These are phyloP conservation scores for Nesogale talazaci DNA, from an alignment of 2,113 vertebrate species.

Conservation along the genomic window DNA sequence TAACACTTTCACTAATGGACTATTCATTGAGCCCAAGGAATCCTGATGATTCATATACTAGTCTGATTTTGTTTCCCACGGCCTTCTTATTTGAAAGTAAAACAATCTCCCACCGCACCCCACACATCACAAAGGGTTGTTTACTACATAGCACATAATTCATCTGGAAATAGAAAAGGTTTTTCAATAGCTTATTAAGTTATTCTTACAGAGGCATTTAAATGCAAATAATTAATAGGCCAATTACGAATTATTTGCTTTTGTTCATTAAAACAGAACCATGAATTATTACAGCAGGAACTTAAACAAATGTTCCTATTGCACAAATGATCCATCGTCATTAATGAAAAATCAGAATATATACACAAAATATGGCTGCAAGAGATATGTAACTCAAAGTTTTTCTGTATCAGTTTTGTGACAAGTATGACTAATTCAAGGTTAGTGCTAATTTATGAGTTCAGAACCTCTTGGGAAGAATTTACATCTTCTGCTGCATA, in stretches of 20 bases:
- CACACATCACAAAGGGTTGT: background rate
- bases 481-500: background rate
- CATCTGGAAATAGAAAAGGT: conserved; percentile 14
- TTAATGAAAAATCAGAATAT: conserved; percentile 36
- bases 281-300: conserved; percentile 67
- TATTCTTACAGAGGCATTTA: conserved; percentile 57
- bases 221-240: conserved; percentile 73
- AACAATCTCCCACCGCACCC: background rate
- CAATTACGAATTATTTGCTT: conserved; percentile 75
- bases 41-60: background rate
- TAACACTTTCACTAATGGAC: background rate
- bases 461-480: conserved; percentile 5
- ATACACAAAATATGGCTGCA: background rate
- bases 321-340: background rate
- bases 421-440: conserved; percentile 61
- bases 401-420: background rate
- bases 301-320: conserved; percentile 50
- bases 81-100: background rate
- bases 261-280: conserved; percentile 72
- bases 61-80: background rate
- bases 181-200: conserved; percentile 62
- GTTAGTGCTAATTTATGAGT: conserved; percentile 34
- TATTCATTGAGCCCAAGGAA: background rate
- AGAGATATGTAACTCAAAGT: background rate
- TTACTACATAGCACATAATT: conserved; percentile 8